Evolutionary conservation across 2,113 vertebrate genomes (phyloP).

Genomic region (Embiotoca jacksoni): DNA sequence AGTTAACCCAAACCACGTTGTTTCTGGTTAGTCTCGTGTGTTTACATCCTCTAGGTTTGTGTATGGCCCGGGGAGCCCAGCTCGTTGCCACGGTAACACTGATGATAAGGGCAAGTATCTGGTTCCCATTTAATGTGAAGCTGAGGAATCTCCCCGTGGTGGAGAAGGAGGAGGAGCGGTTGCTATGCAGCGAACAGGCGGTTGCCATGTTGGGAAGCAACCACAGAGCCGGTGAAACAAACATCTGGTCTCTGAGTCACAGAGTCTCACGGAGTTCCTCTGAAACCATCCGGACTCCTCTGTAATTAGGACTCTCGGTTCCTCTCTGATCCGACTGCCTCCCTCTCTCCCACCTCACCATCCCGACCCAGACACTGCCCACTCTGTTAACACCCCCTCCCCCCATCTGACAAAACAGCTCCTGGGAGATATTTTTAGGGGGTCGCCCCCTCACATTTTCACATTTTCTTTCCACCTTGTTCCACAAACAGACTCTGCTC

Average conservation of each 20-base stretch:
- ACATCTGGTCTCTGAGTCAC: slow-evolving; percentile 73
- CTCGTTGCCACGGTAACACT: slow-evolving; percentile 23
- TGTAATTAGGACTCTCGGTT: slow-evolving; percentile 68
- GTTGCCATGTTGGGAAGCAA: slow-evolving; percentile 74
- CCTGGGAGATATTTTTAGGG: slow-evolving; percentile 74
- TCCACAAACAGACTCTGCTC: slow-evolving; percentile 75
- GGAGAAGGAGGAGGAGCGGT: slow-evolving; percentile 43
- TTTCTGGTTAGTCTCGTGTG: background rate
- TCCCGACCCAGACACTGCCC: slow-evolving; percentile 41
- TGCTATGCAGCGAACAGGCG: slow-evolving; percentile 64
- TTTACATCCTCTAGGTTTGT: background rate
- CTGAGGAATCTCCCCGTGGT: slow-evolving; percentile 58
- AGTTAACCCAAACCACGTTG: background rate
- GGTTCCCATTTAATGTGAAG: slow-evolving; percentile 52
- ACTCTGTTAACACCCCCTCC: slow-evolving; percentile 39
- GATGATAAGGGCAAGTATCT: slow-evolving; percentile 44
- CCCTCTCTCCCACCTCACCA: background rate
- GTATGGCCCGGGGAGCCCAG: background rate
- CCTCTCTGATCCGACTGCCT: background rate
- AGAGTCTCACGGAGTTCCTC: slow-evolving; percentile 62
- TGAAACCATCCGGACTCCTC: slow-evolving; percentile 52
- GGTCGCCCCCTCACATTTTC: slow-evolving; percentile 46
- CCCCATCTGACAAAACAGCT: slow-evolving; percentile 44
- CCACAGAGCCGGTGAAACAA: slow-evolving; percentile 66
- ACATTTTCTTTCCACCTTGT: slow-evolving; percentile 67